Base-by-base conservation (phyloP, 1,140 invertebrate species). In the Leptoteleia sp. region DNA sequence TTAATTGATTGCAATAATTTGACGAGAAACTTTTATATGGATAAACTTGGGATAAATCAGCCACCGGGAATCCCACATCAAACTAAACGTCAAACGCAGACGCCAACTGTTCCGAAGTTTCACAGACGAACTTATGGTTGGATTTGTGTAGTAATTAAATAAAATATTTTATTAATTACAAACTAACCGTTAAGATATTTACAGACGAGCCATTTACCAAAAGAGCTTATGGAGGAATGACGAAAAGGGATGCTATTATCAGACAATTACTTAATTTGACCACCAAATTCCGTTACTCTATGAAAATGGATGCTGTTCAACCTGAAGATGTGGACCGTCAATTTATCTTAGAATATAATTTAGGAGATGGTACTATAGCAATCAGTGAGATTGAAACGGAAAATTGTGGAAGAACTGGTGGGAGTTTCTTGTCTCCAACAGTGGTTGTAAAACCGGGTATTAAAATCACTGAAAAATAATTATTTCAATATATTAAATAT, bases 1-100 rank as follows among this genome's bases (percentile, higher is more conserved):
- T 85, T 97, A 1, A 94, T 92, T 70, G 94, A 96, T 83, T 95
- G 94, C 81, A 95, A 96, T 82, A 80, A 90, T 5, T 96, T 94
- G 82, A 97, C 96, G 0, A 92, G 95, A 82, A 92, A 92, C 61
- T 97, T 95, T 84, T 96, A 93, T 82, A 73, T 57, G 0, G 88
- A 76, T 57, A 90, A 84, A 89, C 84, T 89, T 86, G 89, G 27
- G 13, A 65, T 75, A 19, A 59, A 52, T 17, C 68, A 61, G 25
- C 55, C 55, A 43, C 11, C 1, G 4, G 16, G 17, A 19, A 16
- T 35, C 7, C 12, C 12, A 19, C 7, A 29, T 64, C 13, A 52
- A 42, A 42, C 25, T 11, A 1, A 42, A 52, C 0, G 8, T 19
- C 11, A 8, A 29, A 43, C 5, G 7, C 9, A 7, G 3, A 16